Evolutionary conservation across 2,113 vertebrate species (phyloP).

Genomic region (Passer montanus): DNA sequence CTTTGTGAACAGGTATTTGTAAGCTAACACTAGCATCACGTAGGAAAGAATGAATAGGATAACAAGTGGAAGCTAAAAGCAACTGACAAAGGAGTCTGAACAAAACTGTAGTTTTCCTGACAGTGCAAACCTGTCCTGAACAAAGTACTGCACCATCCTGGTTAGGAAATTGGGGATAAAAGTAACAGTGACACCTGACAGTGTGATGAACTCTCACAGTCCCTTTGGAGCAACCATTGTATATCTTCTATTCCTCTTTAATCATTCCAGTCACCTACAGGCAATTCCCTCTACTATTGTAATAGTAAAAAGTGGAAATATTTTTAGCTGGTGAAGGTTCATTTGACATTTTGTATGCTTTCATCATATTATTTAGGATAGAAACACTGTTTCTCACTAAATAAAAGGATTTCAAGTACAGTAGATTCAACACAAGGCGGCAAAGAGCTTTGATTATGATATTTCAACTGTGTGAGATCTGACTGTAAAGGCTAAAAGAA

Average conservation of each 20-base stretch:
- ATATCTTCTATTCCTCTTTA: constrained; percentile 61
- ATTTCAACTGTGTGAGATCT: constrained; percentile 73
- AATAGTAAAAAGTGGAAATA: constrained; percentile 61
- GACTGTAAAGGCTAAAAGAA: constrained; percentile 77
- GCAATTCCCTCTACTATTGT: constrained; percentile 56
- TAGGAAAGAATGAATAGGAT: not conserved
- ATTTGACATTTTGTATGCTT: constrained; percentile 75
- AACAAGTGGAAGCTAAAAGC: not conserved
- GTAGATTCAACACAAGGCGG: constrained; percentile 72
- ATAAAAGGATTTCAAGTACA: constrained; percentile 74
- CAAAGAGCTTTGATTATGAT: constrained; percentile 81
- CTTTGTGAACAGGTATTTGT: not conserved
- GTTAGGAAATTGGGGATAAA: constrained; percentile 53
- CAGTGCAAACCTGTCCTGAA: not conserved
- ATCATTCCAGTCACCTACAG: constrained; percentile 72
- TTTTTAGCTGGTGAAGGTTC: constrained; percentile 73
- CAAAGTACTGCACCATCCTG: constrained; percentile 2
- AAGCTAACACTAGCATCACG: not conserved
- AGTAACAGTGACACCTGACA: constrained; percentile 47
- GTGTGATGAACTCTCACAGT: constrained; percentile 37
- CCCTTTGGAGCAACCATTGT: constrained; percentile 47
- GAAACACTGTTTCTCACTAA: constrained; percentile 74
- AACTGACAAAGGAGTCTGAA: constrained; percentile 22
- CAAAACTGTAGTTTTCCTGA: constrained; percentile 17
- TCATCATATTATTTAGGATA: constrained; percentile 76